Evolutionary conservation across 1,140 invertebrate species (phyloP), one percentile per base, ranked within the genome.

Genomic region (Drosophila tristis): DNA sequence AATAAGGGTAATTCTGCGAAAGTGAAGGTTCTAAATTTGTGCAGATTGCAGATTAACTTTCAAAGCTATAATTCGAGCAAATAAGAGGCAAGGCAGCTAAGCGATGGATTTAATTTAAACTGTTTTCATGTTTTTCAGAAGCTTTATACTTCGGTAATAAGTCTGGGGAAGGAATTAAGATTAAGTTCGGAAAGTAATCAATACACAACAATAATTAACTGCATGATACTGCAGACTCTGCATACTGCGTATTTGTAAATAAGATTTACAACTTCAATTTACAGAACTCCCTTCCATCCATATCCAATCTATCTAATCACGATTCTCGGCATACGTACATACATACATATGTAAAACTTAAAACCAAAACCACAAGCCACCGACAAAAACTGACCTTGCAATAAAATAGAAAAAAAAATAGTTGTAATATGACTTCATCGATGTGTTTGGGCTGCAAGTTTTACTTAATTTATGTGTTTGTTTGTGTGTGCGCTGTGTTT

Each of bases 381-480:
- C 25, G 5, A 48, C 23, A 54, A 55, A 66, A 66, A 31, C 43
- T 74, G 48, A 25, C 72, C 72, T 74, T 74, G 72, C 72, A 74
- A 47, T 47, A 20, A 11, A 29, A 29, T 29, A 35, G 11, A 39
- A 39, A 39, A 4, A 23, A 9, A 73, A 64, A 74, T 73, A 63
- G 42, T 62, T 74, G 70, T 74, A 23, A 64, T 23, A 20, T 74
- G 72, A 74, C 61, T 59, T 74, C 72, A 74, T 74, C 61, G 23
- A 59, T 49, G 49, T 74, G 49, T 74, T 74, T 72, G 63, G 4
- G 71, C 54, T 74, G 72, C 72, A 74, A 57, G 72, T 65, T 74
- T 71, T 63, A 50, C 35, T 64, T 25, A 47, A 43, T 31, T 13
- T 13, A 39, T 39, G 35, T 39, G 13, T 68, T 68, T 49, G 25